phyloP scores from a whole-genome alignment of 2,113 vertebrate genomes.

The Triplophysa dalaica region DNA sequence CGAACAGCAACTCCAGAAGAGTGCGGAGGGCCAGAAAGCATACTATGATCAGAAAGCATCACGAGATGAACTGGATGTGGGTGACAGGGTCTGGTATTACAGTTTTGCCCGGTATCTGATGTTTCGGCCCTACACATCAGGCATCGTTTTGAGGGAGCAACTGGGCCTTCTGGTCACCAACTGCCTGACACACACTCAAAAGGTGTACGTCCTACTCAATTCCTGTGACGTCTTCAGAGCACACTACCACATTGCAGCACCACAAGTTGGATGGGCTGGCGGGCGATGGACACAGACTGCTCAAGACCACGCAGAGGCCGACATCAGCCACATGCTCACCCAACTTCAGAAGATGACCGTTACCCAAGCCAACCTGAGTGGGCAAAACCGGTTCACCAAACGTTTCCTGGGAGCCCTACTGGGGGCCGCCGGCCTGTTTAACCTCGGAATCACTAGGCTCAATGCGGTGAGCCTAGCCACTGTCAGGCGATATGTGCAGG shows the following conservation, averaged over 20 bases:
- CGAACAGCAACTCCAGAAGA: background rate
- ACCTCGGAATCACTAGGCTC: background rate
- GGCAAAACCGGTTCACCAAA: background rate
- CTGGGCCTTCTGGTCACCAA: slow-evolving; percentile 14
- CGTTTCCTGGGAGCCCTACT: background rate
- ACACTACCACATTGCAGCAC: no score
- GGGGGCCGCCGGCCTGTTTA: background rate
- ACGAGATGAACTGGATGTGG: background rate
- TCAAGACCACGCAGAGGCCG: no score
- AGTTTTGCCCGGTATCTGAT: background rate
- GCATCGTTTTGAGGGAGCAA: slow-evolving; percentile 6
- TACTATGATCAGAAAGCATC: background rate
- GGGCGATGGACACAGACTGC: no score
- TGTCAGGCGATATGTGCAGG: no score
- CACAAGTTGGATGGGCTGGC: no score
- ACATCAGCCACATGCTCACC: background rate
- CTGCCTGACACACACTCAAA: background rate
- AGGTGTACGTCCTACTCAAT: no score
- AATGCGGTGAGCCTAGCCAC: background rate
- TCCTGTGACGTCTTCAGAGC: no score
- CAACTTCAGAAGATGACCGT: background rate
- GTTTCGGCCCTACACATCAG: background rate
- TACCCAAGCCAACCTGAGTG: background rate
- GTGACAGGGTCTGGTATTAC: background rate
- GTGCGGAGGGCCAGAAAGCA: background rate